Conservation (phyloP, 2,888 invertebrate genomes). For the Amiota communis region DNA sequence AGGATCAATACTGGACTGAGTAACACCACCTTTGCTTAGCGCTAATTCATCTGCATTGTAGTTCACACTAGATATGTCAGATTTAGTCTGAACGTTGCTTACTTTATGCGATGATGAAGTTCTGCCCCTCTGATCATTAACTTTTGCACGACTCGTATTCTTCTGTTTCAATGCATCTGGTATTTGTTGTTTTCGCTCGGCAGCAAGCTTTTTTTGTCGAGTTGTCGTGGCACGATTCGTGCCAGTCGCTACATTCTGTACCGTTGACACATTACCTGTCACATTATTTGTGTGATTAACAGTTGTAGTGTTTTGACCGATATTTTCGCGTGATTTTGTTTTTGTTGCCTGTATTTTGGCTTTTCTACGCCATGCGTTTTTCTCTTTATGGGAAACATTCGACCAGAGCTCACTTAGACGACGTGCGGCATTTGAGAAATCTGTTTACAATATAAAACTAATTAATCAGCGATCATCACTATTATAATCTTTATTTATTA, state of each 20-base stretch:
- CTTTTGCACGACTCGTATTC: conserved; percentile 35
- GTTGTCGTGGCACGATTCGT: conserved; percentile 68
- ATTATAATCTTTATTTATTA: not conserved
- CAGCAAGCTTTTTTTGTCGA: conserved; percentile 67
- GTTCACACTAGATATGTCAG: too few species aligned
- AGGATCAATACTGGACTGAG: conserved; percentile 80
- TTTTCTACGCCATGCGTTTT: conserved; percentile 85
- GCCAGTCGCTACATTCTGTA: not conserved
- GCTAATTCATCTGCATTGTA: conserved; percentile 42
- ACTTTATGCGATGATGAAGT: too few species aligned
- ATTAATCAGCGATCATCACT: not conserved
- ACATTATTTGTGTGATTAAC: not conserved
- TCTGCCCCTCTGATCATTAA: not conserved
- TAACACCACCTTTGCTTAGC: conserved; percentile 63
- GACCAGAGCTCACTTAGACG: conserved; percentile 92
- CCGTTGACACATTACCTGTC: not conserved
- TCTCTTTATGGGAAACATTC: conserved; percentile 80
- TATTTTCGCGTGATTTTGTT: conserved; percentile 53
- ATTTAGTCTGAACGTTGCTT: too few species aligned
- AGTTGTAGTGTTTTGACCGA: not conserved
- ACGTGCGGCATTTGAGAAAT: conserved; percentile 88
- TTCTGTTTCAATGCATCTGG: conserved; percentile 50
- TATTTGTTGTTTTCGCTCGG: conserved; percentile 46
- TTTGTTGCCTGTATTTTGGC: conserved; percentile 76
- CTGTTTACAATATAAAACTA: conserved; percentile 68